Evolutionary conservation across 2,888 invertebrate species (phyloP), one percentile per base, ranked within the genome.

Genomic region (Philonicus albiceps): DNA sequence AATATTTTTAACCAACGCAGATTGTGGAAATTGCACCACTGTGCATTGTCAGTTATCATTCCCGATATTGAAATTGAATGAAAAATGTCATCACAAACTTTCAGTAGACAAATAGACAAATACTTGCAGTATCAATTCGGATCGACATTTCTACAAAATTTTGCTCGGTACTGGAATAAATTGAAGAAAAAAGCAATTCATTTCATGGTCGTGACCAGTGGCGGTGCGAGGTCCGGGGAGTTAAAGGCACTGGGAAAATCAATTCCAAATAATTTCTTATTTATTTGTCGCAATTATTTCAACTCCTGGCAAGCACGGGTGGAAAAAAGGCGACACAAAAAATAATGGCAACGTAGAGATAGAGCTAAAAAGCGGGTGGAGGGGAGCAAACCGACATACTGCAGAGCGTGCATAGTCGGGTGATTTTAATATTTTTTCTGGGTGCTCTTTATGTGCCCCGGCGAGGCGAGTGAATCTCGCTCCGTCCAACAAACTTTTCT

Each of bases 401-500:
- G 64, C 49, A 49, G n/a, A 19, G 64, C 64, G 27, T 64, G 27
- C 64, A 64, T 64, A 64, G 64, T 64, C 22, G 64, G 27, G 64
- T 64, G 64, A 64, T 80, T 80, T 80, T 80, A 80, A 80, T 80
- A 80, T 80, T 80, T 78, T 53, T 43, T 49, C 64, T 22, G 64
- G 27, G 64, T 1, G 22, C 19, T 22, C 49, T 64, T 27, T 64
- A 64, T 64, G 64, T 22, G 64, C 64, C 64, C 64, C 64, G 22
- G 64, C 27, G 22, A 27, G 64, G 27, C 22, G 64, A 64, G 64
- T n/a, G 76, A 37, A 76, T 22, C 40, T 76, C 76, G 3, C 40
- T 76, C 19, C 37, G 80, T 80, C 30, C 80, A 80, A 53, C 80
- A 80, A 80, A 80, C 80, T 80, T 80, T 80, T 49, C 49, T 80